These are phyloP conservation scores for human (Homo sapiens) DNA, from an alignment of 2,113 vertebrate genomes.

Conservation along the genomic window GRCh38 chr1:199291501-199292000, in stretches of 20 bases:
- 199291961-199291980: neutral
- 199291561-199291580: neutral
- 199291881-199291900: neutral
- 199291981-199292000: neutral
- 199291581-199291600: slow-evolving; percentile 10
- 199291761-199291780: neutral
- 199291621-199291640: slow-evolving; percentile 42
- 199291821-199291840: neutral
- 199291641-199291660: slow-evolving; percentile 22
- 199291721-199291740: neutral
- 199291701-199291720: neutral
- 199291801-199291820: slow-evolving; percentile 18
- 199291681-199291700: slow-evolving; percentile 5
- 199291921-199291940: neutral
- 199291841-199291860: neutral
- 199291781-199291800: neutral
- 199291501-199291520: neutral
- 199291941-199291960: neutral
- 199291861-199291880: neutral
- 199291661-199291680: slow-evolving; percentile 36
- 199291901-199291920: neutral
- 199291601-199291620: slow-evolving; percentile 40
- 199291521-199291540: slow-evolving; percentile 6
- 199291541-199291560: slow-evolving; percentile 22
- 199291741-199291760: neutral